These are phyloP conservation scores for Rhopalosiphum padi DNA, from an alignment of 1,140 invertebrate species.

Conservation along the genomic window DNA sequence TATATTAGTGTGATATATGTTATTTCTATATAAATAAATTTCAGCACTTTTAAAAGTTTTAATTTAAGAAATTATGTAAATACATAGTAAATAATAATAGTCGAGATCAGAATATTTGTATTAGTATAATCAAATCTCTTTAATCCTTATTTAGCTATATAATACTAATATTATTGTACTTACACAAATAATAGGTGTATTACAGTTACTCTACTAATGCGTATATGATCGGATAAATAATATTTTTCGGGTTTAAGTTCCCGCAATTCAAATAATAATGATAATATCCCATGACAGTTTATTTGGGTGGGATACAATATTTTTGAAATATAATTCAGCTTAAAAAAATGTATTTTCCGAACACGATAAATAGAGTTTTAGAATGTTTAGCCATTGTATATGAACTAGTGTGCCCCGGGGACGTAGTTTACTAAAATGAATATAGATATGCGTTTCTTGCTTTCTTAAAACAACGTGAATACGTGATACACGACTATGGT, in stretches of 20 bases:
- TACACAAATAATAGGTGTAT: too few relatives aligned
- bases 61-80: too few relatives aligned
- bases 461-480: neutral
- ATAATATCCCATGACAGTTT: neutral
- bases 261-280: neutral
- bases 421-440: neutral
- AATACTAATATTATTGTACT: too few relatives aligned
- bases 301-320: neutral
- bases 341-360: neutral
- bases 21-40: neutral
- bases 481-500: neutral
- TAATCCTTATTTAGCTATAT: too few relatives aligned
- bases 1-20: neutral
- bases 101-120: neutral
- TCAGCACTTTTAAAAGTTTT: neutral
- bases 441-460: neutral
- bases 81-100: neutral
- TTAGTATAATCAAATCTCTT: neutral
- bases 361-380: neutral
- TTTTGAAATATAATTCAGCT: neutral
- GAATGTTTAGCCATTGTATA: neutral
- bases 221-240: neutral
- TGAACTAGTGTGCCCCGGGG: neutral
- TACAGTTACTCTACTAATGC: neutral
- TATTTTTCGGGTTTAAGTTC: neutral